A percentile compares a stretch with the other conserved stretches of the same genome.
Conservation (phyloP, 2,113 vertebrate genomes). For the Trogon surrucura region DNA sequence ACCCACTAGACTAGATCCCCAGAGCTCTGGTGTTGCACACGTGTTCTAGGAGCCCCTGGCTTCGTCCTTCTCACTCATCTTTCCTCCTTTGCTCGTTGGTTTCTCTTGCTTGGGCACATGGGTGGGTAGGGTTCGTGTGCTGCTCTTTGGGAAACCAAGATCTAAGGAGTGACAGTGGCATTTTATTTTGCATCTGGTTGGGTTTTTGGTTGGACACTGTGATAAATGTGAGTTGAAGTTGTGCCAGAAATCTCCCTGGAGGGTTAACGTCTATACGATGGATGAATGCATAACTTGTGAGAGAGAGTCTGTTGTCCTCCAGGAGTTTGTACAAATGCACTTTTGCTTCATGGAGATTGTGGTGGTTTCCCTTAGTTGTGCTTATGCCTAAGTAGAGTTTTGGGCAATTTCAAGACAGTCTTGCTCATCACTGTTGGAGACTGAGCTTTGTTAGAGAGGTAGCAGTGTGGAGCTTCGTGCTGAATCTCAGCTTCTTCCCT, state of each 20-base stretch:
- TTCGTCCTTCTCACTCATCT: background rate
- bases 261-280: background rate
- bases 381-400: background rate
- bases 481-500: background rate
- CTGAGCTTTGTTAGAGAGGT: background rate
- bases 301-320: background rate
- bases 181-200: background rate
- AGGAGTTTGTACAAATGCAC: background rate
- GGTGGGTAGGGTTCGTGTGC: background rate
- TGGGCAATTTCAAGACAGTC: accelerated
- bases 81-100: accelerated
- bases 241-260: background rate
- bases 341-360: background rate
- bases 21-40: background rate
- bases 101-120: background rate
- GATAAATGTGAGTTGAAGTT: background rate
- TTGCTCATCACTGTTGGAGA: background rate
- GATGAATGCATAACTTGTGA: background rate
- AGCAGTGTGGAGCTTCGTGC: background rate
- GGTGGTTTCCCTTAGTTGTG: background rate
- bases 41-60: accelerated
- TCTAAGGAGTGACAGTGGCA: background rate
- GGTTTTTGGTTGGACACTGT: background rate
- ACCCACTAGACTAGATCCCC: background rate
- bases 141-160: background rate